phyloP scores from a whole-genome alignment of 2,888 invertebrate genomes.

The Troides aeacus region DNA sequence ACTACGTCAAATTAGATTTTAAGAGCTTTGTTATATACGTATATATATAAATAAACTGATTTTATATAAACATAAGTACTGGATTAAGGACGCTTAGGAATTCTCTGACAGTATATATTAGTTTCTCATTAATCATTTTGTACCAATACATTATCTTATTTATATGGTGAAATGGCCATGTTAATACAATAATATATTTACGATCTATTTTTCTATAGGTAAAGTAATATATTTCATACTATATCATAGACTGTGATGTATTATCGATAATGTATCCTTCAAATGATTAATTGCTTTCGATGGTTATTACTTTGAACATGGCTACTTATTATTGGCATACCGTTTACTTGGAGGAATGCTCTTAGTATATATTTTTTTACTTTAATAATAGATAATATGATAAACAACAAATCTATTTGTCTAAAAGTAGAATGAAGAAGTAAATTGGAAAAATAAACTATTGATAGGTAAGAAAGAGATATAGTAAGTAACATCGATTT shows the following conservation, averaged over 20 bases:
- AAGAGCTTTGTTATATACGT: too few relatives aligned
- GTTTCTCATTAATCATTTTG: not conserved
- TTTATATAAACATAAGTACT: not conserved
- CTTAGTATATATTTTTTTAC: not conserved
- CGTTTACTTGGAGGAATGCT: conserved; percentile 11
- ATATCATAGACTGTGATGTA: conserved; percentile 16
- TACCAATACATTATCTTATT: not conserved
- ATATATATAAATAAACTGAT: too few relatives aligned
- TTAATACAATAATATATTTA: conserved; percentile 1
- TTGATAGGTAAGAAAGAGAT: too few relatives aligned
- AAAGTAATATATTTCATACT: conserved; percentile 18
- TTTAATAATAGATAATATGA: too few relatives aligned
- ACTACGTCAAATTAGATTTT: too few relatives aligned
- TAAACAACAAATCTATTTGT: too few relatives aligned
- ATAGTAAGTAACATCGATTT: too few relatives aligned
- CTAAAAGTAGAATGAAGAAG: too few relatives aligned
- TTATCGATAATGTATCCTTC: conserved; percentile 14
- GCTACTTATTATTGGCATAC: conserved; percentile 14
- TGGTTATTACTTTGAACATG: conserved; percentile 4
- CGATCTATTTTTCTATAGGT: conserved; percentile 15
- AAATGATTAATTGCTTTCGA: conserved; percentile 21
- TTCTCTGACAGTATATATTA: not conserved
- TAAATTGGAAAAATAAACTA: too few relatives aligned
- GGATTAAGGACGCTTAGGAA: not conserved
- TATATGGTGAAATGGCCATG: not conserved